Evolutionary conservation across 2,113 vertebrate species (phyloP).

Genomic region (Atlantisia rogersi): DNA sequence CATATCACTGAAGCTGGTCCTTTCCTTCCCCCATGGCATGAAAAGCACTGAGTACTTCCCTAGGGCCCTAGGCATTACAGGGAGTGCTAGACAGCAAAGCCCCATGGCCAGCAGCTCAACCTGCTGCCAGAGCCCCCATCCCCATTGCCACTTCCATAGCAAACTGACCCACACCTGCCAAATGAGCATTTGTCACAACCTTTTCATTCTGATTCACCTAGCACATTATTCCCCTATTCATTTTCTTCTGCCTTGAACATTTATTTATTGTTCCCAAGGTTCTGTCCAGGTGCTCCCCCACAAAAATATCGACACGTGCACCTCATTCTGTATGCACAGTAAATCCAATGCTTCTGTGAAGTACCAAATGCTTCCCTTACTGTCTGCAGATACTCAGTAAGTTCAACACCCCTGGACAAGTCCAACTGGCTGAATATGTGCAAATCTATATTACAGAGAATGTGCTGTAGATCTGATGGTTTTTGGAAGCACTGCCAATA

Average conservation of each 20-base stretch:
- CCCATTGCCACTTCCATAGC: neutral
- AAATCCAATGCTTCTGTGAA: neutral
- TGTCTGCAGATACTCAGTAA: neutral
- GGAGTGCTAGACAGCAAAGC: neutral
- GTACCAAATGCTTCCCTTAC: neutral
- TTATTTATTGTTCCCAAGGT: neutral
- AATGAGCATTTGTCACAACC: neutral
- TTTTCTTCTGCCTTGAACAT: neutral
- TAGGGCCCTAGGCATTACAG: fast-evolving
- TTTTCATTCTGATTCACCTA: neutral
- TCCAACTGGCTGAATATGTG: neutral
- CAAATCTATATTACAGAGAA: slow-evolving; percentile 17
- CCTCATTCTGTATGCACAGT: neutral
- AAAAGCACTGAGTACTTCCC: neutral
- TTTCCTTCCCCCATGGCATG: neutral
- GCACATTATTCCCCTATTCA: neutral
- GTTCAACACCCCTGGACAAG: neutral
- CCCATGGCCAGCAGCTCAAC: fast-evolving
- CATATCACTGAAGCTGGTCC: neutral
- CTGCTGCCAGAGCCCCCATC: neutral
- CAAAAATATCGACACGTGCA: neutral
- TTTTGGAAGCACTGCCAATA: neutral
- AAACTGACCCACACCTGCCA: neutral
- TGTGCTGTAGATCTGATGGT: neutral
- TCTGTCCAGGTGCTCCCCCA: neutral